A percentile compares a stretch with the other conserved stretches of the same genome.
Evolutionary conservation across 30 jellyfish, hydroid and myxozoan species (phyloP).

Genomic region (Aurelia aurita complex sp. Pacific): DNA sequence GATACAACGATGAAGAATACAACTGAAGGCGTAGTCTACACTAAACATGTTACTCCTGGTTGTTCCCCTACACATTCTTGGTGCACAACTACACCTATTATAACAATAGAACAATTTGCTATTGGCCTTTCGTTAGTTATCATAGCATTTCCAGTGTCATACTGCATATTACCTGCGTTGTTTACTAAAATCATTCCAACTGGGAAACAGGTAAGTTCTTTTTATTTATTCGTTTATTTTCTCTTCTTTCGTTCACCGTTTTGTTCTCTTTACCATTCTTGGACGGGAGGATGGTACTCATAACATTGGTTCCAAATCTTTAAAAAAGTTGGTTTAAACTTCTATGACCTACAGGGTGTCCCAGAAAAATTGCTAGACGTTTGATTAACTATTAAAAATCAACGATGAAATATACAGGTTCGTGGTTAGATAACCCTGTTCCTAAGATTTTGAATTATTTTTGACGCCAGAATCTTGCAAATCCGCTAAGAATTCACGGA

Average conservation of each 20-base stretch:
- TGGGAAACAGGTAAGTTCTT: slow-evolving; percentile 47
- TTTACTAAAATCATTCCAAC: slow-evolving; percentile 53
- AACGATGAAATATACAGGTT: no score
- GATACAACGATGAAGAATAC: slow-evolving; percentile 35
- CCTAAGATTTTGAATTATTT: no score
- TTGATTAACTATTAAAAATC: no score
- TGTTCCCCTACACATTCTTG: slow-evolving; percentile 61
- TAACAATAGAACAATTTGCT: slow-evolving; percentile 24
- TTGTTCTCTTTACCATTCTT: no score
- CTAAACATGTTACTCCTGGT: slow-evolving; percentile 28
- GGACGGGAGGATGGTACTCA: no score
- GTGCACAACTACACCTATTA: slow-evolving; percentile 39
- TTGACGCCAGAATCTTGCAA: no score
- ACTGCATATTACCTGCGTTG: slow-evolving; percentile 37
- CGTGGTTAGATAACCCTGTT: no score
- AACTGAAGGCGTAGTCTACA: slow-evolving; percentile 12
- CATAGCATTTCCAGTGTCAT: slow-evolving; percentile 43
- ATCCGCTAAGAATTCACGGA: no score
- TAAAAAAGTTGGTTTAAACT: no score
- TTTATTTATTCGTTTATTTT: not conserved
- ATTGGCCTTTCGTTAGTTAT: slow-evolving; percentile 12
- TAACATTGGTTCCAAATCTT: no score
- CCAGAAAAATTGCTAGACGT: no score
- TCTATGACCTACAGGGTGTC: no score
- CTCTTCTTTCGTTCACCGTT: not conserved